Percentiles rank a stretch among this genome's conserved stretches.
Conservation (phyloP, 1,140 invertebrate genomes). For the Drosophila santomea region DNA sequence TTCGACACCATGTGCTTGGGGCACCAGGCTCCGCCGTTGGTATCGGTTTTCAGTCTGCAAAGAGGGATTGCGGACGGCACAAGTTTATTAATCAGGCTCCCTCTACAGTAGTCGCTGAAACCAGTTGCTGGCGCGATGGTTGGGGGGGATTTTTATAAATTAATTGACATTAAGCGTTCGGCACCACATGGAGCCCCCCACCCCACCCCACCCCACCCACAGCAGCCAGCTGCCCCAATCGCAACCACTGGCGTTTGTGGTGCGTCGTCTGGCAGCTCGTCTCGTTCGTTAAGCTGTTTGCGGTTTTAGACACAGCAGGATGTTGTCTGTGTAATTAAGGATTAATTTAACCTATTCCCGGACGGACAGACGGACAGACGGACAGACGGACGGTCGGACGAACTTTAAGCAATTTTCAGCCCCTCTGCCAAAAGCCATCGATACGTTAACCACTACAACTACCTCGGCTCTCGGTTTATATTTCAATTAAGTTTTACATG, state of each 20-base stretch:
- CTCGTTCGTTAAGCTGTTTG: conserved; percentile 83
- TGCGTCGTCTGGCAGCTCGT: conserved; percentile 71
- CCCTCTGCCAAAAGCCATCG: conserved; percentile 36
- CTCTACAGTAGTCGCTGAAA: conserved; percentile 45
- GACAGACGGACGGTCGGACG: conserved; percentile 12
- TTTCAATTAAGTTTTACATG: conserved; percentile 82
- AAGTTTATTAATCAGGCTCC: conserved; percentile 69
- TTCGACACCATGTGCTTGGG: conserved; percentile 94
- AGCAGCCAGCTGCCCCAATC: not conserved
- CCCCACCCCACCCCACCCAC: not conserved
- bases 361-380: conserved; percentile 48
- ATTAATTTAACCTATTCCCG: conserved; percentile 83
- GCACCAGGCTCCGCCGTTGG: conserved; percentile 97
- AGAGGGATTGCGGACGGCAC: conserved; percentile 48
- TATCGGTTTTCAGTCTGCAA: conserved; percentile 93
- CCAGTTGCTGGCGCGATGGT: conserved; percentile 43
- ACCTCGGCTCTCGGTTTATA: conserved; percentile 67
- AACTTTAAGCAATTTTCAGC: conserved; percentile 60
- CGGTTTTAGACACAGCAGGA: conserved; percentile 78
- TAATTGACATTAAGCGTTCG: conserved; percentile 83
- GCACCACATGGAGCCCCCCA: conserved; percentile 67
- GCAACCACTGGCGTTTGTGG: conserved; percentile 15
- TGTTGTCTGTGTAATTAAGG: conserved; percentile 84
- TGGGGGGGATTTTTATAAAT: conserved; percentile 65
- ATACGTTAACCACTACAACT: conserved; percentile 74